phyloP scores from a whole-genome alignment of 2,113 vertebrate genomes.

The Casuarius casuarius region DNA sequence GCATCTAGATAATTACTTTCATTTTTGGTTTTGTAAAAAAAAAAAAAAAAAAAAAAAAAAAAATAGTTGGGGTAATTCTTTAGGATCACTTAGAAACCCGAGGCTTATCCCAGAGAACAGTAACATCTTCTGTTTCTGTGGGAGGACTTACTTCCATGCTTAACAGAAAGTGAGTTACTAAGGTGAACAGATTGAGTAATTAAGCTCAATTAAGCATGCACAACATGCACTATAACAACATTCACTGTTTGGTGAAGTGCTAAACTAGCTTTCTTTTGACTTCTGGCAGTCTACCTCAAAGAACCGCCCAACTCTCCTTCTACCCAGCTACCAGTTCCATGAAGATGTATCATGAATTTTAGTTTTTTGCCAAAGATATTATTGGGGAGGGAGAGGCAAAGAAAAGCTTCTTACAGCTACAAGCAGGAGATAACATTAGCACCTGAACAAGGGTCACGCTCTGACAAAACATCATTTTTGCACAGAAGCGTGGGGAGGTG shows the following conservation, averaged over 20 bases:
- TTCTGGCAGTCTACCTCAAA: background rate
- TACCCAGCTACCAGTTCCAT: background rate
- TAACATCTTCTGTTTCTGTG: background rate
- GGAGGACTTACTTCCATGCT: background rate
- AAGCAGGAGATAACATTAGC: background rate
- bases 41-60: background rate
- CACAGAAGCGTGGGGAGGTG: fast-evolving
- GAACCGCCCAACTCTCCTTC: background rate
- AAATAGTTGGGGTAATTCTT: background rate
- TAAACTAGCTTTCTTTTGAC: background rate
- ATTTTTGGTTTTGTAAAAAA: background rate
- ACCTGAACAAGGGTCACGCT: fast-evolving
- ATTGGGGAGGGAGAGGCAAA: background rate
- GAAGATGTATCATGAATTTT: background rate
- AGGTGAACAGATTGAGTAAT: constrained; percentile 19
- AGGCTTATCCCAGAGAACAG: background rate
- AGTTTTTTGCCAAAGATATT: background rate
- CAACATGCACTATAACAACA: background rate
- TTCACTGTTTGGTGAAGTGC: background rate
- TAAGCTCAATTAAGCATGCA: constrained; percentile 3
- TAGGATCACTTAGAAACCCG: background rate
- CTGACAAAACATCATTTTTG: fast-evolving
- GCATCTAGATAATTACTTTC: background rate
- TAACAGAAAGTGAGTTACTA: background rate
- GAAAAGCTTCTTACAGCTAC: background rate